Percentiles rank a stretch among this genome's conserved stretches.
These are phyloP conservation scores for Hoplias malabaricus DNA, from an alignment of 2,113 vertebrate genomes.

Conservation along the genomic window DNA sequence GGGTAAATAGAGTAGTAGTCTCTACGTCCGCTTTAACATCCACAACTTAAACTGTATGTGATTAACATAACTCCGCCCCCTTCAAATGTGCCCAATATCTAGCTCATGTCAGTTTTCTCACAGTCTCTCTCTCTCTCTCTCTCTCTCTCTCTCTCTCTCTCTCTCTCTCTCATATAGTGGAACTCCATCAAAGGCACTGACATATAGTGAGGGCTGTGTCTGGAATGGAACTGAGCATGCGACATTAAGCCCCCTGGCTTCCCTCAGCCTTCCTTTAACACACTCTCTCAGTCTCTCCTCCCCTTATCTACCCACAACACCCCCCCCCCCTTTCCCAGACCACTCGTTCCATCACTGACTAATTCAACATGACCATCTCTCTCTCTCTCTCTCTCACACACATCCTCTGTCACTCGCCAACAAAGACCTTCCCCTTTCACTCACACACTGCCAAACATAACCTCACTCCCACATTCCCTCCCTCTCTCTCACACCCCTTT, in stretches of 20 bases:
- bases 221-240: neutral
- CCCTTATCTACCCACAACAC: neutral
- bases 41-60: too few relatives aligned
- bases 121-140: too few relatives aligned
- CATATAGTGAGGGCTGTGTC: too few relatives aligned
- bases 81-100: too few relatives aligned
- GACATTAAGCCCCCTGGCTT: neutral
- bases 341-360: neutral
- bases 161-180: too few relatives aligned
- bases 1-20: too few relatives aligned
- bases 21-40: too few relatives aligned
- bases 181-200: neutral
- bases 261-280: too few relatives aligned
- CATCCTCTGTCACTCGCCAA: neutral
- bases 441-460: neutral
- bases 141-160: too few relatives aligned
- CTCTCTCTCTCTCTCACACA: neutral
- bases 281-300: neutral
- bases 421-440: constrained; percentile 1
- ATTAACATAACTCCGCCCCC: too few relatives aligned
- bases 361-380: neutral
- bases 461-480: neutral
- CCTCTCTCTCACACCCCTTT: neutral
- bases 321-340: neutral
- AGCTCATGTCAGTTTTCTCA: too few relatives aligned